Conservation (phyloP, 2,888 invertebrate species). For the Melanchra persicariae region DNA sequence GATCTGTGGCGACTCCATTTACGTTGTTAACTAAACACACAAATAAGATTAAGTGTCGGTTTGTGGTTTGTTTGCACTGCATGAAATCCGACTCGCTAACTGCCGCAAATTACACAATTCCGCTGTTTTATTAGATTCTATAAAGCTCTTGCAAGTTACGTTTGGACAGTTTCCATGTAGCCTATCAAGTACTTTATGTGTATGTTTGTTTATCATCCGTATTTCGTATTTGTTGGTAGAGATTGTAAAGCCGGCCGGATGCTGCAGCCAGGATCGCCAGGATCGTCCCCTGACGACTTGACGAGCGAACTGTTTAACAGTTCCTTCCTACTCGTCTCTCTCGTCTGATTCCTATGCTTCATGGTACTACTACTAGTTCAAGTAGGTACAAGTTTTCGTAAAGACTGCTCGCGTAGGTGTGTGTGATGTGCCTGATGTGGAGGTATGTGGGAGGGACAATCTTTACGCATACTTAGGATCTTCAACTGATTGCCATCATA, state of each 20-base stretch:
- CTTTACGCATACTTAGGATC: no score
- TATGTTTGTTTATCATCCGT: background rate
- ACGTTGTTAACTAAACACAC: slow-evolving; percentile 31
- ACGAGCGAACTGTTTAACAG: no score
- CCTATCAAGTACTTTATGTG: no score
- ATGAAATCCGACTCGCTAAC: background rate
- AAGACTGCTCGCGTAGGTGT: no score
- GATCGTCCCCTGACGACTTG: no score
- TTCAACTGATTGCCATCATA: no score
- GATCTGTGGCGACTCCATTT: slow-evolving; percentile 19
- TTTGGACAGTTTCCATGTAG: background rate
- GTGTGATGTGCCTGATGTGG: no score
- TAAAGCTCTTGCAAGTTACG: background rate
- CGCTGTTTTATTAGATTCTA: background rate
- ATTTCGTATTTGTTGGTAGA: background rate
- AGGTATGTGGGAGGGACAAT: no score
- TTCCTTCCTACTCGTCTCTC: no score
- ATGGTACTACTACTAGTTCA: no score
- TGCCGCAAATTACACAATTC: background rate
- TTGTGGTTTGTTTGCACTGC: slow-evolving; percentile 12
- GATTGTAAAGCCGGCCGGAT: background rate
- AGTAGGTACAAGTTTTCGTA: no score
- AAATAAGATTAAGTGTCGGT: slow-evolving; percentile 18
- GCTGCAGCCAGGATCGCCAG: background rate
- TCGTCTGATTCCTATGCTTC: no score